phyloP scores from a whole-genome alignment of 2,113 vertebrate species.

The Furnarius figulus region DNA sequence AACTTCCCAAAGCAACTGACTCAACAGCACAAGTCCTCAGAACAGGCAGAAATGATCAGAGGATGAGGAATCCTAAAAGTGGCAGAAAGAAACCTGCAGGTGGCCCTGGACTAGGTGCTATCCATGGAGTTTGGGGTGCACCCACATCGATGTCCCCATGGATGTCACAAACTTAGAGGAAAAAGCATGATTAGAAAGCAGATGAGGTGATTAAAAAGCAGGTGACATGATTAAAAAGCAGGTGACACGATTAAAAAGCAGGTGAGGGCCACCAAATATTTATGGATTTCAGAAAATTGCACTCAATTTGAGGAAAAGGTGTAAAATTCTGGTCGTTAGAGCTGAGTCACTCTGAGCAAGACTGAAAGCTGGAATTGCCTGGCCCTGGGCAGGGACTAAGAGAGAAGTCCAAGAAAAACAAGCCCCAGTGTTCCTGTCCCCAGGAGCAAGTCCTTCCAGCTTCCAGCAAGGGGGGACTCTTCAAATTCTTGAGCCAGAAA shows the following conservation, averaged over 20 bases:
- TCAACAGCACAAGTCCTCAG: not conserved
- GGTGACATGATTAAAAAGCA: not conserved
- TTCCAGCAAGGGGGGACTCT: not conserved
- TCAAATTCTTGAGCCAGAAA: not conserved
- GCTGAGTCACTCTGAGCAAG: not conserved
- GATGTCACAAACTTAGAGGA: not conserved
- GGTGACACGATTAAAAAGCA: not conserved
- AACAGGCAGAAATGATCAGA: not conserved
- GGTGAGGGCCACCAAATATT: not conserved
- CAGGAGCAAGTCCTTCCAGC: not conserved
- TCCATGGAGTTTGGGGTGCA: not conserved
- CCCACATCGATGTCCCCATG: not conserved
- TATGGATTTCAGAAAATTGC: not conserved
- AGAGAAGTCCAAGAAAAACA: not conserved
- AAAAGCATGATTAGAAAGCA: not conserved
- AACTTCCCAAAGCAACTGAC: not conserved
- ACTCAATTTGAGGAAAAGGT: not conserved
- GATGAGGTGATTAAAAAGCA: not conserved
- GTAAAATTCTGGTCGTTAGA: not conserved
- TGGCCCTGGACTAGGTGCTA: not conserved
- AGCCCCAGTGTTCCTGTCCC: not conserved
- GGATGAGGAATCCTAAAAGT: not conserved
- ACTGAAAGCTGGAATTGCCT: not conserved
- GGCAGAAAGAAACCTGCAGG: not conserved
- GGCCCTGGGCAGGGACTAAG: not conserved